Base-by-base conservation (phyloP, 1,140 invertebrate genomes). In the Chlorops oryzae region DNA sequence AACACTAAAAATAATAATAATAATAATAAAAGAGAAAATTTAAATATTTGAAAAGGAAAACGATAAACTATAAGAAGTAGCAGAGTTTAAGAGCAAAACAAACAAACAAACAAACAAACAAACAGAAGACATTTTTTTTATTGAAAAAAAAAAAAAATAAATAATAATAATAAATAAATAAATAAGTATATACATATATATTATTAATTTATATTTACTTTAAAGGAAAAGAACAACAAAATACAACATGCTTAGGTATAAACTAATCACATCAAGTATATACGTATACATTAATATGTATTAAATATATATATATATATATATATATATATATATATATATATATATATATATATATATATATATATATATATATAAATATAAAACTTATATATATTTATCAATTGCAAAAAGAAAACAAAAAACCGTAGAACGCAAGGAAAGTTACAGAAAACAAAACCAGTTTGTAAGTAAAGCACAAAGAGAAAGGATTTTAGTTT, bases 41-140 rank as follows among this genome's bases (percentile, higher is more conserved):
- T 45, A 34, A 34, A 34, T 45, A 45, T 27, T 45, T 45, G 21
- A 15, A 34, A 45, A 45, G 43, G 35, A 22, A 3, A 45, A 45
- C 21, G 23, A 17, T 22, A 9, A 6, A 43, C 13, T 27, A 44
- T 28, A 44, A 9, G 3, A 28, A 18, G 23, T 23, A 22, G 17
- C 38, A 12, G 12, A n/a, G 42, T 10, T 44, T n/a, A 22, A 13
- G 15, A 34, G 22, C 43, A 45, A 34, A 32, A 27, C 32, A 45
- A 45, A 45, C 43, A 45, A 45, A 45, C 39, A 41, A 41, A 41
- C 42, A 28, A 44, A 44, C 43, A 28, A 34, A 34, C 35, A 22
- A n/a, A n/a, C n/a, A n/a, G n/a, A 45, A 45, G 43, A 45, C 43
- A 45, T 45, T 45, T 45, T 20, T 32, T 43, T 43, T n/a, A n/a